Evolutionary conservation across 2,888 invertebrate species (phyloP), one percentile per base, ranked within the genome.

Genomic region (Pristionchus mayeri): DNA sequence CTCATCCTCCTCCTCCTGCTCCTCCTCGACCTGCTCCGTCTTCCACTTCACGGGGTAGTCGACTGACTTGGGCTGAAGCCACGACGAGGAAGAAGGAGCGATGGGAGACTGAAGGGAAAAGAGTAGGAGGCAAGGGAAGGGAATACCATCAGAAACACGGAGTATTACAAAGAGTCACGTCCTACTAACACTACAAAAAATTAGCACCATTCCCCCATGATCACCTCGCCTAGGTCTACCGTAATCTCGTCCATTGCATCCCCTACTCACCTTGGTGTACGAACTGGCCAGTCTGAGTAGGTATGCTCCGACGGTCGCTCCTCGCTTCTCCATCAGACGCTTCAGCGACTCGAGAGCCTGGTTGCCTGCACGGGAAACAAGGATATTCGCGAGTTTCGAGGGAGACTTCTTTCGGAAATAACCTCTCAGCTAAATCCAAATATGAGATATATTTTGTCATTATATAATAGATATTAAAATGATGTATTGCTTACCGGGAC

Each of bases 241-340:
- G 7, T 44, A 44, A 44, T 13, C 44, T 44, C 44, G 44, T 57
- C 7, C 7, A 24, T 57, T 57, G 57, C 21, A 21, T 18, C 7
- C 57, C 57, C 4, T 30, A 30, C 63, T 40, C 18, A 81, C 81
- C 81, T 60, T 81, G 13, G 60, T 60, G 81, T 60, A 81, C 9
- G 57, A 60, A 18, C 44, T 30, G 24, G 81, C 81, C 60, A 57
- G 13, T 27, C 60, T 48, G 44, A 81, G 9, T 1, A 81, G 81
- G 44, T 60, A 60, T 37, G 44, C 57, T 40, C 40, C 57, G 21
- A 81, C 60, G 0, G 24, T 21, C 1, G 60, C 57, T 27, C 81
- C 81, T 24, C 21, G 30, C 27, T 60, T 57, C 16, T 34, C 60
- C 40, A 81, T 30, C 16, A 50, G 24, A 27, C 34, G 27, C 7